These are phyloP conservation scores for Egretta garzetta DNA, from an alignment of 2,113 vertebrate genomes.

Conservation along the genomic window DNA sequence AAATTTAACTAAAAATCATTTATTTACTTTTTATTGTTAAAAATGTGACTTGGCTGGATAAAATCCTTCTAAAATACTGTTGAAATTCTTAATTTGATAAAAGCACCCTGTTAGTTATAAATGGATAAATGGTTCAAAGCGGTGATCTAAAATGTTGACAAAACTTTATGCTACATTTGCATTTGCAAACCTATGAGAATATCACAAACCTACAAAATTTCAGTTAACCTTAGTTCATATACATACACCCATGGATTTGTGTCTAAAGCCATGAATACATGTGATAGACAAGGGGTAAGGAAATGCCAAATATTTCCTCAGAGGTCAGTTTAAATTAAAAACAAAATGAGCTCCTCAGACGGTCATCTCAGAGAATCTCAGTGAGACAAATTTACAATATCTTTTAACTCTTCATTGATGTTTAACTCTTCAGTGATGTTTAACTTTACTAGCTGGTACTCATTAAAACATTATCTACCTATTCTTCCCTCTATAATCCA, in stretches of 20 bases:
- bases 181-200: neutral
- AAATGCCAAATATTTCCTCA: neutral
- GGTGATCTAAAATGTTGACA: neutral
- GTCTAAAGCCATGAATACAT: neutral
- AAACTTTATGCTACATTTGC: neutral
- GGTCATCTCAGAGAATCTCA: neutral
- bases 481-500: neutral
- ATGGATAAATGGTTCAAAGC: neutral
- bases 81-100: neutral
- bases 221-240: neutral
- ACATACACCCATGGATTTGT: neutral
- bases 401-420: neutral
- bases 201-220: neutral
- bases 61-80: neutral
- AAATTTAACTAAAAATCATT: neutral
- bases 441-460: neutral
- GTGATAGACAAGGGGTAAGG: neutral
- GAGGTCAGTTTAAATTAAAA: neutral
- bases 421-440: neutral
- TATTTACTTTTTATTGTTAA: neutral
- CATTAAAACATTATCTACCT: neutral
- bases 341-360: neutral
- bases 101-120: neutral
- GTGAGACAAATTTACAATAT: neutral
- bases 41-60: neutral